phyloP scores from a whole-genome alignment of 2,113 vertebrate genomes.

The Antennarius striatus region DNA sequence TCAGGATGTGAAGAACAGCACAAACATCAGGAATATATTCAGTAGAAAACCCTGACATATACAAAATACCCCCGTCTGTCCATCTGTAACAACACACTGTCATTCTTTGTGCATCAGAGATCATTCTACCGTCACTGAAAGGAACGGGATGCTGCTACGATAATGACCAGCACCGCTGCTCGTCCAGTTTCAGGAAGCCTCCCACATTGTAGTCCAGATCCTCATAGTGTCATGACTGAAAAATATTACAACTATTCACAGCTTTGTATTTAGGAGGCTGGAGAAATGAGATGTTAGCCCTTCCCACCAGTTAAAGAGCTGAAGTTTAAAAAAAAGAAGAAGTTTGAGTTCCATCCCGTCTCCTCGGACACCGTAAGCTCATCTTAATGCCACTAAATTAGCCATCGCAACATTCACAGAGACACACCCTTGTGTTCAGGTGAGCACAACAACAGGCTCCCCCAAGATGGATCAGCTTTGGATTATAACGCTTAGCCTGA shows the following conservation, averaged over 20 bases:
- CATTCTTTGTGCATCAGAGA: neutral
- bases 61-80: constrained; percentile 30
- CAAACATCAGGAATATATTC: constrained; percentile 31
- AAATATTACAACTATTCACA: constrained; percentile 60
- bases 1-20: constrained; percentile 17
- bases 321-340: constrained; percentile 15
- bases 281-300: constrained; percentile 33
- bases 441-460: constrained; percentile 36
- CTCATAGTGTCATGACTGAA: too few species aligned
- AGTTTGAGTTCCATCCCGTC: constrained; percentile 17
- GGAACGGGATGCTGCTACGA: neutral
- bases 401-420: constrained; percentile 48
- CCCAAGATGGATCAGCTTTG: constrained; percentile 50
- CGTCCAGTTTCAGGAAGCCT: constrained; percentile 1
- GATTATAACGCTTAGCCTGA: constrained; percentile 74
- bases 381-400: constrained; percentile 51
- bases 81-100: neutral
- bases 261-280: constrained; percentile 58
- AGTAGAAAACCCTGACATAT: constrained; percentile 53
- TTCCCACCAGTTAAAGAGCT: constrained; percentile 6
- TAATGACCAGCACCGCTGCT: neutral
- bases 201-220: neutral
- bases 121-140: constrained; percentile 22
- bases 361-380: constrained; percentile 11
- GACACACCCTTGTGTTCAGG: constrained; percentile 15